Percentiles rank a stretch among this genome's conserved stretches.
Evolutionary conservation across 1,140 invertebrate genomes (phyloP).

Genomic region (Papilio helenus): DNA sequence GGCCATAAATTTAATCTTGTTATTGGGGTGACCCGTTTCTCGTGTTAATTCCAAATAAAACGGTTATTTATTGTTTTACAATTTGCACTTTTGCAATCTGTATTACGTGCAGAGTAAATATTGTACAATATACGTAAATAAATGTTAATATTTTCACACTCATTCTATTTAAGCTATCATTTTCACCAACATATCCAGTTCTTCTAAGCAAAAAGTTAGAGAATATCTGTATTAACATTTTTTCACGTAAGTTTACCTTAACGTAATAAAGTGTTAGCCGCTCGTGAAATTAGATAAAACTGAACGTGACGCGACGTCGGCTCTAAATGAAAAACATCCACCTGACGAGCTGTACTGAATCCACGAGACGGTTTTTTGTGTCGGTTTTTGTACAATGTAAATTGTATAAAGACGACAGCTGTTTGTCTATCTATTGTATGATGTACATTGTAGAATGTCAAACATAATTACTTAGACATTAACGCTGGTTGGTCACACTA

Average conservation of each 20-base stretch:
- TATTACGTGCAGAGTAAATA: background rate
- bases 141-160: background rate
- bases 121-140: background rate
- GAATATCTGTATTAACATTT: background rate
- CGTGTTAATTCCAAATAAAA: constrained; percentile 25
- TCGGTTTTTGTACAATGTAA: background rate
- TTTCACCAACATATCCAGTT: background rate
- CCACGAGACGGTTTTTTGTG: background rate
- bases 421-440: background rate
- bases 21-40: constrained; percentile 20
- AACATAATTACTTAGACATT: background rate
- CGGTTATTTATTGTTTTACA: constrained; percentile 8
- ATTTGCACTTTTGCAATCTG: constrained; percentile 13
- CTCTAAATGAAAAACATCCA: constrained; percentile 22
- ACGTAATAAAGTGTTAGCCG: constrained; percentile 23
- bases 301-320: constrained; percentile 7
- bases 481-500: too few relatives aligned
- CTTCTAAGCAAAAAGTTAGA: background rate
- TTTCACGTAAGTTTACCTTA: constrained; percentile 6
- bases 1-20: constrained; percentile 25
- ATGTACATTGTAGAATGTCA: background rate
- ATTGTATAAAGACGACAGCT: constrained; percentile 3
- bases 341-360: background rate
- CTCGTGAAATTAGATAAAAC: constrained; percentile 26
- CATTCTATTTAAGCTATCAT: background rate